phyloP scores from a whole-genome alignment of 1,140 invertebrate genomes.

The Tetragonula clypearis region DNA sequence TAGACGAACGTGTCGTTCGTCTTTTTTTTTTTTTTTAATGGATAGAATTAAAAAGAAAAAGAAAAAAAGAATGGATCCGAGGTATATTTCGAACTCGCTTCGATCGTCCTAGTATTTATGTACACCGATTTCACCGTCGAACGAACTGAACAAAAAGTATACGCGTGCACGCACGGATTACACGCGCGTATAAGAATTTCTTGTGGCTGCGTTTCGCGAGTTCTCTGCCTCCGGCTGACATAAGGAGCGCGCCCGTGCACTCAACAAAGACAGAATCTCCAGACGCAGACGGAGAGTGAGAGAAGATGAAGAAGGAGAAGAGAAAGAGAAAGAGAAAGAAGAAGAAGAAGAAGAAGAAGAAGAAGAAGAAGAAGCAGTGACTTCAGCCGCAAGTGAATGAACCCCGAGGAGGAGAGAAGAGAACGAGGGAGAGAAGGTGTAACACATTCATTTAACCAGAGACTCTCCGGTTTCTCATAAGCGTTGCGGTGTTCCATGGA shows the following conservation, averaged over 20 bases:
- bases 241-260: constrained; percentile 34
- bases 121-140: constrained; percentile 20
- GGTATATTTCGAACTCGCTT: too few species aligned
- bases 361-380: not conserved
- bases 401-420: constrained; percentile 34
- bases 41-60: too few species aligned
- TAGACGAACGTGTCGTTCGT: too few species aligned
- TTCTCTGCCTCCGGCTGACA: constrained; percentile 44
- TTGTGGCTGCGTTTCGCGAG: constrained; percentile 50
- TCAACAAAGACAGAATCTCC: not conserved
- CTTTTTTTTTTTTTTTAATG: too few species aligned
- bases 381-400: constrained; percentile 57
- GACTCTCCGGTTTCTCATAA: constrained; percentile 54
- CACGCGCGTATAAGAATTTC: constrained; percentile 44
- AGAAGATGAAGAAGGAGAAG: not conserved
- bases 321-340: not conserved
- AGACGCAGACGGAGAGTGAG: not conserved
- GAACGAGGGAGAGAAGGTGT: constrained; percentile 54
- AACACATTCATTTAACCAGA: constrained; percentile 64
- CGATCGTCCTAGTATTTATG: too few species aligned
- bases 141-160: not conserved
- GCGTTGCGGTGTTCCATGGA: not conserved
- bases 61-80: too few species aligned
- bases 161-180: constrained; percentile 11
- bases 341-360: not conserved